These are phyloP conservation scores for Sceliomorpha sp. DNA, from an alignment of 2,888 invertebrate genomes.

Conservation along the genomic window DNA sequence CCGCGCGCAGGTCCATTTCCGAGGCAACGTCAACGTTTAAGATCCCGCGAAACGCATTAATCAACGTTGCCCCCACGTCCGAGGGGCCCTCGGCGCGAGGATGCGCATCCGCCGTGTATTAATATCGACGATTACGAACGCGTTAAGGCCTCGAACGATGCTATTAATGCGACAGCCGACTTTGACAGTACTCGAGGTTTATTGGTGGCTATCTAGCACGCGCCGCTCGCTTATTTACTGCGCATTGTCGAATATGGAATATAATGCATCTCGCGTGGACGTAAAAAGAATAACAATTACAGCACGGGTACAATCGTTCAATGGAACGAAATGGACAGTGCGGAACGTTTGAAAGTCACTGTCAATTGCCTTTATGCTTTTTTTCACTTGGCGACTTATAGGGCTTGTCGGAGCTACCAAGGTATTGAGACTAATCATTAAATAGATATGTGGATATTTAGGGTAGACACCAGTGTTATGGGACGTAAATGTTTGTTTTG, in stretches of 20 bases:
- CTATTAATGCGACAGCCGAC: conserved; percentile 13
- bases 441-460: too few species aligned
- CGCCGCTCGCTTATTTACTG: conserved; percentile 2
- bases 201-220: conserved; percentile 11
- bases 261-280: not conserved
- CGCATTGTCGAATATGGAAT: conserved; percentile 4
- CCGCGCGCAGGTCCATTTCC: conserved; percentile 10
- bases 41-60: not conserved
- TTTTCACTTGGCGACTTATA: too few species aligned
- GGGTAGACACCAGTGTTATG: too few species aligned
- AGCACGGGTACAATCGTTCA: too few species aligned
- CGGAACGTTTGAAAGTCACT: too few species aligned
- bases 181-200: conserved; percentile 4
- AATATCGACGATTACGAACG: conserved; percentile 7
- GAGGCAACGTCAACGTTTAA: not conserved
- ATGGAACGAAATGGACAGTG: too few species aligned
- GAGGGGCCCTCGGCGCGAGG: conserved; percentile 7
- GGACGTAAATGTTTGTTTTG: too few species aligned
- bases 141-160: conserved; percentile 4
- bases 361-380: too few species aligned
- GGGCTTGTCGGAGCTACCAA: too few species aligned
- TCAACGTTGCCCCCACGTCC: too few species aligned
- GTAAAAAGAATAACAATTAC: too few species aligned
- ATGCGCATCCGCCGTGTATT: conserved; percentile 9
- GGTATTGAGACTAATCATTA: too few species aligned